Evolutionary conservation across 2,888 invertebrate genomes (phyloP).

Genomic region (Melieria crassipennis): DNA sequence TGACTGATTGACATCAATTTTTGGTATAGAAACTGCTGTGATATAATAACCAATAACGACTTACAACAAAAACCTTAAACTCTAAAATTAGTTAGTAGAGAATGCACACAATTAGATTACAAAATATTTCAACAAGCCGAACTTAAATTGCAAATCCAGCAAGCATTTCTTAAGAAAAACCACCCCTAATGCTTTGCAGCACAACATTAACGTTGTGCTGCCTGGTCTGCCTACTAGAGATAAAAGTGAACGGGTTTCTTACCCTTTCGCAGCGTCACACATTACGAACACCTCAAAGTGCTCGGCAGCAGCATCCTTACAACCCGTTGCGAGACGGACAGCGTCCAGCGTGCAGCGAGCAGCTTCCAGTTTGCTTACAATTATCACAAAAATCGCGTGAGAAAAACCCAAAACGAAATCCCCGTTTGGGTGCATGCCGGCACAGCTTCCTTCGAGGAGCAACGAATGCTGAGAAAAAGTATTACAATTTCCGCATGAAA

Average conservation of each 20-base stretch:
- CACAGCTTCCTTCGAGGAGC: conserved; percentile 38
- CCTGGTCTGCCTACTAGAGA: too few species aligned
- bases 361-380: conserved; percentile 44
- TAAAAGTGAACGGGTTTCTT: conserved; percentile 43
- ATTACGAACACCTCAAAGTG: not conserved
- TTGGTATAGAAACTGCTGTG: too few species aligned
- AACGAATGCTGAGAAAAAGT: not conserved
- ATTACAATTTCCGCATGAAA: conserved; percentile 6
- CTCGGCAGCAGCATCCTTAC: not conserved
- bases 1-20: too few species aligned
- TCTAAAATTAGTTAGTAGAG: too few species aligned
- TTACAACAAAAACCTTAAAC: too few species aligned
- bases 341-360: not conserved
- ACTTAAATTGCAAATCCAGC: too few species aligned
- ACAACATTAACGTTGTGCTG: too few species aligned
- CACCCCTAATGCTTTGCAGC: too few species aligned
- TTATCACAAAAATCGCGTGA: conserved; percentile 41
- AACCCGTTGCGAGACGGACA: conserved; percentile 21
- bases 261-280: conserved; percentile 40
- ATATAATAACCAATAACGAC: too few species aligned
- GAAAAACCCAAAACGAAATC: conserved; percentile 46
- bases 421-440: conserved; percentile 43
- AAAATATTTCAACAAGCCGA: too few species aligned
- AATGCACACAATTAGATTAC: too few species aligned
- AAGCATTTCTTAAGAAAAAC: too few species aligned